These are phyloP conservation scores for Nemoura dubitans DNA, from an alignment of 2,888 invertebrate genomes.

Conservation along the genomic window DNA sequence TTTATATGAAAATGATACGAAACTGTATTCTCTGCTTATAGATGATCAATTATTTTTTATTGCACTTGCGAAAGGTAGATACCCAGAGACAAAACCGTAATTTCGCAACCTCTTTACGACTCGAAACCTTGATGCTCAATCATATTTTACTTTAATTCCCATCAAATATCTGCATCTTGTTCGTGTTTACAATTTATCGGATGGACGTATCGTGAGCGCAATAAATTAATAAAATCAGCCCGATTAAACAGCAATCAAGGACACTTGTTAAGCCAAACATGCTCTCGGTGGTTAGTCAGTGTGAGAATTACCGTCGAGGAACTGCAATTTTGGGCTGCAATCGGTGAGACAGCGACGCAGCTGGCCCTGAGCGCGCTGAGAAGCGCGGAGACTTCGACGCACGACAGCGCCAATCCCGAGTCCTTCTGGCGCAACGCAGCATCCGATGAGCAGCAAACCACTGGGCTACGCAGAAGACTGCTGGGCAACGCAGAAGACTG, in stretches of 20 bases:
- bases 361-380: no score
- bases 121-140: not conserved
- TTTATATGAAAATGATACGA: not conserved
- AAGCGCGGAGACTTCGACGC: not conserved
- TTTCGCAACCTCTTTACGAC: not conserved
- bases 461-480: not conserved
- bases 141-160: conserved; percentile 2
- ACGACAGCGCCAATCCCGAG: not conserved
- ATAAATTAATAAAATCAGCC: not conserved
- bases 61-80: not conserved
- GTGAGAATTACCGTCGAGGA: not conserved
- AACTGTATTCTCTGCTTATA: not conserved
- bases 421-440: not conserved
- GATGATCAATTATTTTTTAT: conserved; percentile 12
- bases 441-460: not conserved
- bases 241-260: not conserved
- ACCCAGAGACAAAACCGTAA: not conserved
- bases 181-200: not conserved
- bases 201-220: conserved; percentile 4
- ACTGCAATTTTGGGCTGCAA: not conserved
- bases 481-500: not conserved
- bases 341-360: not conserved
- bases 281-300: not conserved
- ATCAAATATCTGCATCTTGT: not conserved
- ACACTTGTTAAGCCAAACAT: not conserved